Conservation (phyloP, 2,888 invertebrate genomes). For the Pasiphila rectangulata region DNA sequence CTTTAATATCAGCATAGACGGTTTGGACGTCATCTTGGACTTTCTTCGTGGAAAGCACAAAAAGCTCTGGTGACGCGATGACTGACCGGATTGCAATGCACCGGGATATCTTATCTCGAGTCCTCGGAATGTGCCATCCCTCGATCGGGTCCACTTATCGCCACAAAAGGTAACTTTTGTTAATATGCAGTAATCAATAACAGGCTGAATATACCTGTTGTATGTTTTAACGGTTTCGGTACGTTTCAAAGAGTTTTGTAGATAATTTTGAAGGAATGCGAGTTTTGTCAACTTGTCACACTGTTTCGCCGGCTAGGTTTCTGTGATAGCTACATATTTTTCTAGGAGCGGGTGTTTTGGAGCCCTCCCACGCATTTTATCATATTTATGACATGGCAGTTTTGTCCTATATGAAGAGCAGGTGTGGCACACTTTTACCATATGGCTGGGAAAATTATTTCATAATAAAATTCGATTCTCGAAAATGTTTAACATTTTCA, state of each 20-base stretch:
- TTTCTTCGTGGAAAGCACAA: background rate
- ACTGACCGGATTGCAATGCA: conserved; percentile 68
- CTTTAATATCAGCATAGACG: no score
- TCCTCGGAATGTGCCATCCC: conserved; percentile 73
- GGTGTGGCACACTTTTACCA: no score
- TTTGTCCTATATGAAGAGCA: no score
- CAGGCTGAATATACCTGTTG: conserved; percentile 37
- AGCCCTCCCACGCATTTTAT: no score
- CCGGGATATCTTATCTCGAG: conserved; percentile 70
- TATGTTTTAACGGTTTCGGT: conserved; percentile 57
- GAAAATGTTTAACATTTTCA: no score
- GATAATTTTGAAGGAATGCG: conserved; percentile 4
- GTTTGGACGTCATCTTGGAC: no score
- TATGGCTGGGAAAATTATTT: no score
- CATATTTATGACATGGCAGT: no score
- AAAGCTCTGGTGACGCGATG: conserved; percentile 40
- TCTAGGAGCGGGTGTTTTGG: no score
- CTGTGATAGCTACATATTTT: conserved; percentile 1
- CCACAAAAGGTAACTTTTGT: conserved; percentile 63
- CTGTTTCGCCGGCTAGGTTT: conserved; percentile 1
- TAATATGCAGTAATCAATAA: conserved; percentile 59
- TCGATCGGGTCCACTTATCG: conserved; percentile 69
- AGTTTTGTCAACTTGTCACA: background rate
- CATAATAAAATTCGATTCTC: no score
- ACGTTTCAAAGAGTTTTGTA: conserved; percentile 35